Percentiles rank a stretch among this genome's conserved stretches.
These are phyloP conservation scores for Diachasmimorpha longicaudata DNA, from an alignment of 1,140 invertebrate genomes.

Conservation along the genomic window DNA sequence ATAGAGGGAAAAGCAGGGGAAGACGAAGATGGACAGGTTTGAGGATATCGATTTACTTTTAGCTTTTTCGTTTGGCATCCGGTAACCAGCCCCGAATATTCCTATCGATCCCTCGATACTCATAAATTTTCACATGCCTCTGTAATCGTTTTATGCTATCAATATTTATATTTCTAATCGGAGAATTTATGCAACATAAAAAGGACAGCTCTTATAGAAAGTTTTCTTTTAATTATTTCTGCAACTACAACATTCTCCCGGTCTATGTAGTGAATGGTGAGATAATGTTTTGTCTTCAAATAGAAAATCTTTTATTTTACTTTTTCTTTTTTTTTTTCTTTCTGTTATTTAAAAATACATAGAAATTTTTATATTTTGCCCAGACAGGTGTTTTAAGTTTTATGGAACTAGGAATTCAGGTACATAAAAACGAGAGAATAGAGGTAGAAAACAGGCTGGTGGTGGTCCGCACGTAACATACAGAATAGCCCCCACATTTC, in stretches of 20 bases:
- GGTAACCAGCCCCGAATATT: background rate
- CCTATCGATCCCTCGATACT: background rate
- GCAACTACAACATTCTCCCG: too few species aligned
- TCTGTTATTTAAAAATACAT: too few species aligned
- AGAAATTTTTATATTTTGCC: background rate
- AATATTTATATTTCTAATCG: too few species aligned
- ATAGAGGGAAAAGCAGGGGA: background rate
- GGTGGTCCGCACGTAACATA: background rate
- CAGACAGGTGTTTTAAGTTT: background rate
- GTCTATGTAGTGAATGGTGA: too few species aligned
- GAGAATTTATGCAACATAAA: too few species aligned
- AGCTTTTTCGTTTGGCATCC: background rate
- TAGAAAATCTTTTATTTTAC: too few species aligned
- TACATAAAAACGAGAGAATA: background rate
- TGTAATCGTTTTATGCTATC: too few species aligned
- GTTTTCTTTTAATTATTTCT: too few species aligned
- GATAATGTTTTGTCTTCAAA: too few species aligned
- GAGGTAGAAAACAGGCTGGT: background rate
- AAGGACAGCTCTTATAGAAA: too few species aligned
- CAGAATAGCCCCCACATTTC: background rate
- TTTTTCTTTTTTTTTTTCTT: too few species aligned
- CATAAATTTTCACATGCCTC: too few species aligned
- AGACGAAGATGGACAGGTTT: background rate
- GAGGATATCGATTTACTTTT: conserved; percentile 5
- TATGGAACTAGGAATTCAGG: background rate